Conservation (phyloP, 2,888 invertebrate genomes). For the Drosophila birchii region DNA sequence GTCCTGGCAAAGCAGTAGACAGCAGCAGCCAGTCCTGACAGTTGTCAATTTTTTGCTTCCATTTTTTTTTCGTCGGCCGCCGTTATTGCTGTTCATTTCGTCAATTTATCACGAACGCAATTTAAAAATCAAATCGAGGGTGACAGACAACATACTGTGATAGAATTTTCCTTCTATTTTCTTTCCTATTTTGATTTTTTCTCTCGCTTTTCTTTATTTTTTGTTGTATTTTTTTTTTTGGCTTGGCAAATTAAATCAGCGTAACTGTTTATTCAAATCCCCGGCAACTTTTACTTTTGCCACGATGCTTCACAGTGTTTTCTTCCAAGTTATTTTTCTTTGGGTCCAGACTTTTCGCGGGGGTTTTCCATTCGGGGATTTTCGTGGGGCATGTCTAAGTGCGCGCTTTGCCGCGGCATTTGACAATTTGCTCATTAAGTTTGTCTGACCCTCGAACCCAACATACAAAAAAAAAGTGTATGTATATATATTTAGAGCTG, state of each 20-base stretch:
- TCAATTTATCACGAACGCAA: slow-evolving; percentile 83
- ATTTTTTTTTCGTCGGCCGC: slow-evolving; percentile 17
- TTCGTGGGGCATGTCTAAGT: slow-evolving; percentile 72
- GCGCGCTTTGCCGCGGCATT: slow-evolving; percentile 79
- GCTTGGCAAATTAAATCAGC: slow-evolving; percentile 82
- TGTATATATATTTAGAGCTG: background rate
- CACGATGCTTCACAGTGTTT: slow-evolving; percentile 6
- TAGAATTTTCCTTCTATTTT: slow-evolving; percentile 66
- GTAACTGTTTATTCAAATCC: slow-evolving; percentile 84
- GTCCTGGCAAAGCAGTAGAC: slow-evolving; percentile 22
- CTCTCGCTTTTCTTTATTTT: background rate
- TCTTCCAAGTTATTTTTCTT: slow-evolving; percentile 68
- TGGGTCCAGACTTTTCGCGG: slow-evolving; percentile 5
- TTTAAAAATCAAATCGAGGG: slow-evolving; percentile 83
- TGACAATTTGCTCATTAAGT: slow-evolving; percentile 84
- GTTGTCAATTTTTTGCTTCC: slow-evolving; percentile 69
- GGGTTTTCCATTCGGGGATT: slow-evolving; percentile 42
- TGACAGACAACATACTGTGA: slow-evolving; percentile 81
- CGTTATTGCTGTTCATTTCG: slow-evolving; percentile 80
- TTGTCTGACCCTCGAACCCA: slow-evolving; percentile 73
- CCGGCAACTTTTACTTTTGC: slow-evolving; percentile 65
- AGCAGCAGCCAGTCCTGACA: slow-evolving; percentile 62
- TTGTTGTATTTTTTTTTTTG: background rate
- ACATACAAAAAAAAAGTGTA: background rate
- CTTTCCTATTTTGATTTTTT: slow-evolving; percentile 16